These are phyloP conservation scores for Hyaena hyaena DNA, from an alignment of 2,113 vertebrate genomes.

Conservation along the genomic window DNA sequence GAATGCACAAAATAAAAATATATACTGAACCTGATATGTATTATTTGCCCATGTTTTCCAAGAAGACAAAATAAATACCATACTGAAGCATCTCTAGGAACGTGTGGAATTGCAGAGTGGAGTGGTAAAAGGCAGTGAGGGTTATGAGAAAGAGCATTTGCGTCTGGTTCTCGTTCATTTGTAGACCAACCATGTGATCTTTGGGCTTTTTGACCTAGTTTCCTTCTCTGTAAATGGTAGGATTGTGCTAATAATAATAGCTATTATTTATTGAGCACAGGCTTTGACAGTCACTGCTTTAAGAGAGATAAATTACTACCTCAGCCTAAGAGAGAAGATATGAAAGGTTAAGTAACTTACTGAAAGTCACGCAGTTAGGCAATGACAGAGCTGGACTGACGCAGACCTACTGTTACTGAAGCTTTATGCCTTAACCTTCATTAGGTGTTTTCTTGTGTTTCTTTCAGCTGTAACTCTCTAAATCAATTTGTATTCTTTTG, in stretches of 20 bases:
- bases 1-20: not conserved
- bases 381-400: not conserved
- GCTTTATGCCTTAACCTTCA: not conserved
- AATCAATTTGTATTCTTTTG: not conserved
- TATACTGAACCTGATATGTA: not conserved
- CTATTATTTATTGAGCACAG: not conserved
- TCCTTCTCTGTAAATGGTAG: not conserved
- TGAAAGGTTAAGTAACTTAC: not conserved
- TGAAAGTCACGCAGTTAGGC: not conserved
- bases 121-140: not conserved
- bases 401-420: not conserved
- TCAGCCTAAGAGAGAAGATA: not conserved
- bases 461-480: not conserved
- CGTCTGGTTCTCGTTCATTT: not conserved
- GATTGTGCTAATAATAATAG: not conserved
- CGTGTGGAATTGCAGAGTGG: not conserved
- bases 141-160: not conserved
- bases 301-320: not conserved
- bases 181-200: not conserved
- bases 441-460: conserved; percentile 7
- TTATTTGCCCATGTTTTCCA: not conserved
- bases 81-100: not conserved
- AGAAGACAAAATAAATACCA: not conserved
- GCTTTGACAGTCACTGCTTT: not conserved
- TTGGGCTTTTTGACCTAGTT: not conserved